Conservation (phyloP, 2,113 vertebrate genomes). For the Aegotheles bennettii region DNA sequence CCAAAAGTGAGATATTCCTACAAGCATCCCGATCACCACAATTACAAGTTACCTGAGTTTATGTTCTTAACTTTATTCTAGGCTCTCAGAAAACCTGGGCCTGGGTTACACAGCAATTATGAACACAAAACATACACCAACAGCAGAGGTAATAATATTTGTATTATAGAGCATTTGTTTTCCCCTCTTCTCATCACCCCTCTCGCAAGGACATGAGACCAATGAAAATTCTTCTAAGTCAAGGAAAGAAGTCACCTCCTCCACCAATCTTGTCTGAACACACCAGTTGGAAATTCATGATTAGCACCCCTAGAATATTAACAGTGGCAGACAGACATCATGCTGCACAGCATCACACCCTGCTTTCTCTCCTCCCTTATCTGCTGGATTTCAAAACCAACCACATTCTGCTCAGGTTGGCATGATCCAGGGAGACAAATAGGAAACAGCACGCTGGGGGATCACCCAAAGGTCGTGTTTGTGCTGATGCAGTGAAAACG, state of each 20-base stretch:
- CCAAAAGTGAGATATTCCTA: background rate
- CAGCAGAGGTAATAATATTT: background rate
- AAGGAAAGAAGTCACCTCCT: background rate
- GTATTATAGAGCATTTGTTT: background rate
- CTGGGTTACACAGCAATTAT: background rate
- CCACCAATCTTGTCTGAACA: conserved; percentile 10
- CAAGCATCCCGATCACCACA: background rate
- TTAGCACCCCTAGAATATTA: conserved; percentile 16
- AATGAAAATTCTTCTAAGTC: background rate
- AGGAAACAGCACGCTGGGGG: rapidly evolving
- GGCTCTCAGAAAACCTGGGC: background rate
- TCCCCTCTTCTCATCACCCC: background rate
- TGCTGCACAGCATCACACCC: rapidly evolving
- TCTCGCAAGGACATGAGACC: background rate
- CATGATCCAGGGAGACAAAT: background rate
- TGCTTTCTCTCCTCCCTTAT: background rate
- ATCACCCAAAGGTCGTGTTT: background rate
- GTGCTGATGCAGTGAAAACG: background rate
- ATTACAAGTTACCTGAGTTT: background rate
- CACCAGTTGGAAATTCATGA: background rate
- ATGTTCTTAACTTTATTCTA: background rate
- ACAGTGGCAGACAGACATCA: conserved; percentile 2
- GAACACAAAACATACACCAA: background rate
- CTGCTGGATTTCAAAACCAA: background rate
- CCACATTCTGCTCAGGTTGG: background rate